Evolutionary conservation across 1,140 invertebrate species (phyloP).

Genomic region (Trissolcus basalis): DNA sequence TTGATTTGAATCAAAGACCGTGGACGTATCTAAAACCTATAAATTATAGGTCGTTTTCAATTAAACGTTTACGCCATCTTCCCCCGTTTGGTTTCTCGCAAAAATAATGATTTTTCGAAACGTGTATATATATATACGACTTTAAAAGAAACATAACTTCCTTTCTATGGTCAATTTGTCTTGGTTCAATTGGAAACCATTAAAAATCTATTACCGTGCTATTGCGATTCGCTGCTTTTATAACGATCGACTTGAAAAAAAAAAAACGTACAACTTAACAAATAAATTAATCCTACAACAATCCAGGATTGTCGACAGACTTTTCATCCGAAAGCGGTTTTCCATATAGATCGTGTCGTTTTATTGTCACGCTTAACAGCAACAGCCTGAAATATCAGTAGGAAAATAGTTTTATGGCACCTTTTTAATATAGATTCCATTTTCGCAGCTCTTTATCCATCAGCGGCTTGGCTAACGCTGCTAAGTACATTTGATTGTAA

Average conservation of each 20-base stretch:
- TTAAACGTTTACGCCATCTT: slow-evolving; percentile 3
- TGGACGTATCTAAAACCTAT: slow-evolving; percentile 22
- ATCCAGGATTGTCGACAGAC: background rate
- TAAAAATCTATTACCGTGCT: too few species aligned
- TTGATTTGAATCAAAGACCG: slow-evolving; percentile 38
- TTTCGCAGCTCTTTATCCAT: slow-evolving; percentile 67
- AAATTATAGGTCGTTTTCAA: slow-evolving; percentile 26
- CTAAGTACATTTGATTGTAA: slow-evolving; percentile 77
- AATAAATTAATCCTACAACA: too few species aligned
- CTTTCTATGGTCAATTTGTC: too few species aligned
- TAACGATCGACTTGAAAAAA: too few species aligned
- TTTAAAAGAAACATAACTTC: too few species aligned
- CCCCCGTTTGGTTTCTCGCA: too few species aligned
- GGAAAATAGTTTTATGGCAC: slow-evolving; percentile 58
- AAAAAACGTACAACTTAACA: too few species aligned
- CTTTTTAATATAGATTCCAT: slow-evolving; percentile 69
- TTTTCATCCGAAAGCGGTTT: slow-evolving; percentile 12
- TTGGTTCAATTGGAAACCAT: too few species aligned
- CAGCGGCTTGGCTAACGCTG: slow-evolving; percentile 38
- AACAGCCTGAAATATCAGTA: slow-evolving; percentile 51
- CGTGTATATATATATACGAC: too few species aligned
- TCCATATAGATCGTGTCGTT: slow-evolving; percentile 35
- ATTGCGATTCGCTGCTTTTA: too few species aligned
- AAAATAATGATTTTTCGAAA: too few species aligned
- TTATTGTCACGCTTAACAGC: slow-evolving; percentile 54